Conservation (phyloP, 2,888 invertebrate genomes). For the Ptilodon capucinus region DNA sequence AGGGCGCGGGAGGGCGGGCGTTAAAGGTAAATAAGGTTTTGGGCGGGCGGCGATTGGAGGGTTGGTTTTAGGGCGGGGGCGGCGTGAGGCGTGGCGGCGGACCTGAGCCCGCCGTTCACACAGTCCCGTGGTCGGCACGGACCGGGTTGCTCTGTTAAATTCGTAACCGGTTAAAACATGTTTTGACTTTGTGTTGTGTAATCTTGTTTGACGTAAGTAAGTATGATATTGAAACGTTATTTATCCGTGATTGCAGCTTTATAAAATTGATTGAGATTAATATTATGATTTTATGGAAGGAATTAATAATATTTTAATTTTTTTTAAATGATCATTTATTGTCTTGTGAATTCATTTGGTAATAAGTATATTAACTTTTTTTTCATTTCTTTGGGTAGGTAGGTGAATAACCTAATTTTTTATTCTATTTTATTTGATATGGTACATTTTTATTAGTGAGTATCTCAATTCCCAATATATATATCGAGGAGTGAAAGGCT, state of each 20-base stretch:
- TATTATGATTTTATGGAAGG: too few relatives aligned
- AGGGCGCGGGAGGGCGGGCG: conserved; percentile 66
- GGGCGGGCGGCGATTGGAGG: conserved; percentile 48
- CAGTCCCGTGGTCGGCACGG: conserved; percentile 22
- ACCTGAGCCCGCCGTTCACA: conserved; percentile 33
- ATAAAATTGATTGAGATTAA: too few relatives aligned
- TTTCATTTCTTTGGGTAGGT: too few relatives aligned
- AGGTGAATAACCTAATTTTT: too few relatives aligned
- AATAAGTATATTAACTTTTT: too few relatives aligned
- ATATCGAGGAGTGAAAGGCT: too few relatives aligned
- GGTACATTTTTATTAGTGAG: too few relatives aligned
- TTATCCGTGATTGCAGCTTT: not conserved
- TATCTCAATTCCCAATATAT: too few relatives aligned
- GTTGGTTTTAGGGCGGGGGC: conserved; percentile 41
- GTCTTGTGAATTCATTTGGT: too few relatives aligned
- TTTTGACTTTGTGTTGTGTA: conserved; percentile 29
- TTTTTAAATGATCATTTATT: too few relatives aligned
- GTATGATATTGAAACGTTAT: not conserved
- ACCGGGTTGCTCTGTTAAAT: conserved; percentile 7
- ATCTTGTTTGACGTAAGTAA: conserved; percentile 2
- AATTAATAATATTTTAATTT: too few relatives aligned
- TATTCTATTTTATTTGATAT: too few relatives aligned
- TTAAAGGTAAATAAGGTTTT: conserved; percentile 75
- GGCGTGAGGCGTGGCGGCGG: conserved; percentile 42
- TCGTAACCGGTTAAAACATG: conserved; percentile 8